These are phyloP conservation scores for Apteryx mantelli DNA, from an alignment of 2,113 vertebrate species.

Conservation along the genomic window DNA sequence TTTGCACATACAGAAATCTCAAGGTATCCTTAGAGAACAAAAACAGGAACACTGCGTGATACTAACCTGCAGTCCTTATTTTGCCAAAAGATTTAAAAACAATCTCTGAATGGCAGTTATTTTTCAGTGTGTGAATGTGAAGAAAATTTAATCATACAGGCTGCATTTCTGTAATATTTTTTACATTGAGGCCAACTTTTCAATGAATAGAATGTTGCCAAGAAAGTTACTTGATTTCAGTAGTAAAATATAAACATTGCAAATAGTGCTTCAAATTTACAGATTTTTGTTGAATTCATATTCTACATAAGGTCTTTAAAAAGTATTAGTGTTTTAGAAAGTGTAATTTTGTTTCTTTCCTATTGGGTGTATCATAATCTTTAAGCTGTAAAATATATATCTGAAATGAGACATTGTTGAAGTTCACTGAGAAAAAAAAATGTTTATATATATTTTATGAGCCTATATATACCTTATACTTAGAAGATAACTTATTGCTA, in stretches of 20 bases:
- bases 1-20: constrained; percentile 73
- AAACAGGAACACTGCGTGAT: constrained; percentile 62
- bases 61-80: constrained; percentile 44
- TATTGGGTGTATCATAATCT: background rate
- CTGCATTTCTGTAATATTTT: constrained; percentile 25
- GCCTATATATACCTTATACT: background rate
- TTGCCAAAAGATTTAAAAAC: constrained; percentile 49
- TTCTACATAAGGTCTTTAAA: background rate
- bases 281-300: background rate
- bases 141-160: constrained; percentile 40
- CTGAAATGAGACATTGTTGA: background rate
- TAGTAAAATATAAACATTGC: constrained; percentile 14
- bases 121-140: constrained; percentile 23
- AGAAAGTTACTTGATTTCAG: background rate
- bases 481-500: background rate
- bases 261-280: background rate
- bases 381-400: background rate
- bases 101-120: constrained; percentile 43
- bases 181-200: constrained; percentile 8
- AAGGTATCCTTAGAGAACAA: constrained; percentile 67
- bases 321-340: background rate
- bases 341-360: background rate
- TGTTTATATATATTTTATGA: background rate
- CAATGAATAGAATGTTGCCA: background rate
- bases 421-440: background rate